Evolutionary conservation across 2,888 invertebrate genomes (phyloP), one percentile per base, ranked within the genome.

Genomic region (Liodrosophila aerea): DNA sequence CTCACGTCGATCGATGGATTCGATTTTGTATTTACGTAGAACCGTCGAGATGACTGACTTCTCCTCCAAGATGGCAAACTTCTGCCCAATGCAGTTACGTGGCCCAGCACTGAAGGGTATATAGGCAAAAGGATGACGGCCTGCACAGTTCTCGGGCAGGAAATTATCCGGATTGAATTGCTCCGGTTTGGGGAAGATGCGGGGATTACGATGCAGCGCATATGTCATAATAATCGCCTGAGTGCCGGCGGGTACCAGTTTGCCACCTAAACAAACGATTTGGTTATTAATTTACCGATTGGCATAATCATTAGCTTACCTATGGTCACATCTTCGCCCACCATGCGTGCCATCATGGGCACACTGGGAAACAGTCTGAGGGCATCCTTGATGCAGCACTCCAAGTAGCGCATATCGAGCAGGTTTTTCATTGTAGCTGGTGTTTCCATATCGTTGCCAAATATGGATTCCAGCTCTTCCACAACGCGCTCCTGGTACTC

Each of bases 91-190:
- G 73, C 90, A 90, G 60, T 88, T 94, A 52, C 94, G 91, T 0
- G 93, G 92, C 2, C 94, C 94, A 7, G 93, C 94, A 78, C 94
- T 94, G 73, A 94, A 94, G 0, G 94, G 94, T 63, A 94, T 92
- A 73, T 92, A 94, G 1, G 93, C 91, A 61, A 92, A 94, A 0
- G 93, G 93, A 88, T 94, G 94, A 40, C 94, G 91, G 0, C 90
- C 90, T 8, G 87, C 76, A 53, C 91, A 90, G 77, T 92, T 92
- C 77, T 94, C 93, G 0, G 93, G 92, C 59, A 93, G 87, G 87
- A 95, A 95, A 76, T 95, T 91, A 46, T 95, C 94, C 0, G 95
- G 94, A 81, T 94, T 92, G 85, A 94, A 95, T 62, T 90, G 91
- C 40, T 92, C 91, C 0, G 95, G 94, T 66, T 95, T 92, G 1